These are phyloP conservation scores for Idris sp. DNA, from an alignment of 1,140 invertebrate genomes.

Conservation along the genomic window DNA sequence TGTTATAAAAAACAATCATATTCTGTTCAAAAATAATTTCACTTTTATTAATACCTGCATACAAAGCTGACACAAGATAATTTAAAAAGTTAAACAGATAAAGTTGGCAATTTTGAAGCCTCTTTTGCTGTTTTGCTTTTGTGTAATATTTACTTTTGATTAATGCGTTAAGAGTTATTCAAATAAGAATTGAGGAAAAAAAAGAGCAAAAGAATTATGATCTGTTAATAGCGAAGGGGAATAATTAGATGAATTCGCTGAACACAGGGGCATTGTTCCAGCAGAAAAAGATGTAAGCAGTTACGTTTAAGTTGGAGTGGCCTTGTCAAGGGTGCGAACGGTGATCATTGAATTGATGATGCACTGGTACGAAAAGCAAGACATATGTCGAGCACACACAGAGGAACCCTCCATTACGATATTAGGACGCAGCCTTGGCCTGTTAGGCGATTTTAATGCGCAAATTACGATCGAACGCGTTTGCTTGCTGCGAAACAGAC, in stretches of 20 bases:
- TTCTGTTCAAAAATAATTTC: too few species aligned
- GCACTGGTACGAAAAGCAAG: constrained; percentile 70
- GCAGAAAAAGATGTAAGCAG: constrained; percentile 47
- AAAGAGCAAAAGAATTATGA: constrained; percentile 51
- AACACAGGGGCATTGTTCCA: constrained; percentile 36
- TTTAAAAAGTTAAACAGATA: too few species aligned
- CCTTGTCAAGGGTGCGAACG: constrained; percentile 46
- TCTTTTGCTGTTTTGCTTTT: too few species aligned
- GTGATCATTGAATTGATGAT: constrained; percentile 72
- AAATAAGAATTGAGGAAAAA: constrained; percentile 12
- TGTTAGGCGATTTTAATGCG: constrained; percentile 68
- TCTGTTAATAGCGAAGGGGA: constrained; percentile 34
- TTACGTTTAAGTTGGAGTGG: constrained; percentile 35
- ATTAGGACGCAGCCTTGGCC: constrained; percentile 69
- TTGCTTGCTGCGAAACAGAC: constrained; percentile 54
- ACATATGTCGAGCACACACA: constrained; percentile 72
- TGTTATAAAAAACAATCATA: constrained; percentile 57
- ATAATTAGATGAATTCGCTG: constrained; percentile 51
- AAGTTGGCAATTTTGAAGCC: too few species aligned
- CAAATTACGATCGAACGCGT: constrained; percentile 57
- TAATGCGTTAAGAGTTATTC: constrained; percentile 9
- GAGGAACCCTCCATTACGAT: constrained; percentile 75
- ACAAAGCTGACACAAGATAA: too few species aligned
- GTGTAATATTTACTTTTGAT: too few species aligned
- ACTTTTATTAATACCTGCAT: too few species aligned